Evolutionary conservation across 2,888 invertebrate species (phyloP).

Genomic region (Cephus spinipes): DNA sequence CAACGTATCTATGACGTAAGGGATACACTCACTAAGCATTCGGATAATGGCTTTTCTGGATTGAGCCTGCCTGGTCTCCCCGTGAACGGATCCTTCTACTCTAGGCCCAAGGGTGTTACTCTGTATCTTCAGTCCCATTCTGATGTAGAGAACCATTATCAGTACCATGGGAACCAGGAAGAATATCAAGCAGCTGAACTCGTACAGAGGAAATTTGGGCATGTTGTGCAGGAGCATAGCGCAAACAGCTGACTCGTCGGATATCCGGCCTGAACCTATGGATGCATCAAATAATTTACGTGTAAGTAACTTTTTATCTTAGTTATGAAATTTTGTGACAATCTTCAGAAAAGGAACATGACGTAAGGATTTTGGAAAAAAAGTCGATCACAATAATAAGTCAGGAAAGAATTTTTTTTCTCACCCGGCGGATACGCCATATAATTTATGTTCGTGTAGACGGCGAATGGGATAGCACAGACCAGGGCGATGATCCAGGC

Average conservation of each 20-base stretch:
- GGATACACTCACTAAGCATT: slow-evolving; percentile 77
- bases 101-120: slow-evolving; percentile 52
- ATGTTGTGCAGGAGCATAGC: slow-evolving; percentile 71
- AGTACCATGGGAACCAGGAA: slow-evolving; percentile 80
- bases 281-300: too few relatives aligned
- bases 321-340: too few relatives aligned
- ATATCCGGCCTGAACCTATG: slow-evolving; percentile 65
- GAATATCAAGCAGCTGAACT: slow-evolving; percentile 84
- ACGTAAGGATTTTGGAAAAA: too few relatives aligned
- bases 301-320: too few relatives aligned
- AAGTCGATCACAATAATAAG: too few relatives aligned
- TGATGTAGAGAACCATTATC: slow-evolving; percentile 81
- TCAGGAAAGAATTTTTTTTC: slow-evolving; percentile 5
- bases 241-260: slow-evolving; percentile 84
- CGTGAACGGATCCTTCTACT: slow-evolving; percentile 78
- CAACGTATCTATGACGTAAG: too few relatives aligned
- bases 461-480: slow-evolving; percentile 81
- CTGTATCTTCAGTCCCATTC: slow-evolving; percentile 79
- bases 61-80: slow-evolving; percentile 77
- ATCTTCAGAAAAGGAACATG: too few relatives aligned
- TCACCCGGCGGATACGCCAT: slow-evolving; percentile 77
- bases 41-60: slow-evolving; percentile 81
- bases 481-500: slow-evolving; percentile 82
- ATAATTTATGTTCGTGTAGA: slow-evolving; percentile 80
- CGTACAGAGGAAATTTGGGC: slow-evolving; percentile 78